Conservation (phyloP, 2,113 vertebrate genomes). For the Crotalus tigris region DNA sequence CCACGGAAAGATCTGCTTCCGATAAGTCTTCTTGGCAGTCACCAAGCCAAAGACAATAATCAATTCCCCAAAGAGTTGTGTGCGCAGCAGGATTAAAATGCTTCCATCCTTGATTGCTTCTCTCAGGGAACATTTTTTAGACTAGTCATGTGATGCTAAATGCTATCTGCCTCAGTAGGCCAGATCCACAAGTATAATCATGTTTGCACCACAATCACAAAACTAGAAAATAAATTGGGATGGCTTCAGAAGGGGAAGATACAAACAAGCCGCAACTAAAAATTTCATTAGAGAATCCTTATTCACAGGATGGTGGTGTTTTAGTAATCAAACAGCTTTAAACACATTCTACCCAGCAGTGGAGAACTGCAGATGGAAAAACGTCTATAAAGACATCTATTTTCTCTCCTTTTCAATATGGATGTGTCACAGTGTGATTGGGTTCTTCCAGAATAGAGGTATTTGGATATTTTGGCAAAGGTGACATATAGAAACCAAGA, state of each 20-base stretch:
- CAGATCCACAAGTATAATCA: constrained; percentile 15
- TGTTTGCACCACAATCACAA: constrained; percentile 4
- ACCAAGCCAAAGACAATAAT: background rate
- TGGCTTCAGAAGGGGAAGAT: constrained; percentile 24
- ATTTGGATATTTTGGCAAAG: background rate
- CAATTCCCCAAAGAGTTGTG: constrained; percentile 15
- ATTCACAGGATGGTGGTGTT: constrained; percentile 1
- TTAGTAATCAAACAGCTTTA: constrained; percentile 24
- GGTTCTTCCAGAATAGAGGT: background rate
- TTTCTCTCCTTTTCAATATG: background rate
- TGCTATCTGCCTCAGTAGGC: constrained; percentile 19
- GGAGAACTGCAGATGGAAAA: background rate
- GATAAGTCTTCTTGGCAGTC: background rate
- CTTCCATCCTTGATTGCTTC: constrained; percentile 24
- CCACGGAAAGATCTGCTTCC: background rate
- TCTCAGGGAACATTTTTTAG: constrained; percentile 10
- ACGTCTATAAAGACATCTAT: background rate
- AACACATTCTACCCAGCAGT: background rate
- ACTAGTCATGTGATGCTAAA: background rate
- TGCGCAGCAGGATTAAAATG: background rate
- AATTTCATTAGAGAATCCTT: constrained; percentile 9
- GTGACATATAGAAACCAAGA: background rate
- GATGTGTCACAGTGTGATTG: background rate
- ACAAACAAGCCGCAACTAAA: background rate
- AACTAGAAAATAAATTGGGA: constrained; percentile 38